Evolutionary conservation across 2,888 invertebrate species (phyloP), one percentile per base, ranked within the genome.

Genomic region (Temnothorax ravouxi): DNA sequence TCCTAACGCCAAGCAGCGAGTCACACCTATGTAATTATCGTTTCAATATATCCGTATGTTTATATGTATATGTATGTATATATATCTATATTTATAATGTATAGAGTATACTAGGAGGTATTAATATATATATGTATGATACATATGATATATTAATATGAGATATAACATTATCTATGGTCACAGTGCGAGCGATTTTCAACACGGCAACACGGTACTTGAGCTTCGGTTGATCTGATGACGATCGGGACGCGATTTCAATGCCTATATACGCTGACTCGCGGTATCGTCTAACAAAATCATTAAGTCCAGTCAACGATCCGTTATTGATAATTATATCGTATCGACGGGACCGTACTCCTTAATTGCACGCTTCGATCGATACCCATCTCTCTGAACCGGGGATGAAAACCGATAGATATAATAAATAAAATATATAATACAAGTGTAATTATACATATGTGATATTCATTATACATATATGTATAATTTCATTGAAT

Each of bases 1-100:
- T 80, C 82, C 88, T 89, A 89, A 79, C 86, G 87, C 89, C 89
- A 91, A 91, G 87, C 86, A 90, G 88, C 86, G 85, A 84, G 84
- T 87, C 86, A 90, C 86, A 90, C 87, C 89, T 90, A 90, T 85
- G 59, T 87, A 87, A 88, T 87, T 89, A 90, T 88, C 85, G 84
- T 88, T 87, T 76, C 62, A 87, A 67, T 59, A 38, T 66, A 59
- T 79, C 11, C 15, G 71, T 56, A 44, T 71, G 15, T 59, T 15
- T 79, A 47, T 76, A 25, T 80, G 88, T 90, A 71, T 83, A 85
- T 80, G 88, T 90, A 71, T 83, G 84, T 34, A 34, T 34, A 56
- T 85, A 44, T 76, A 18, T 66, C 50, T 84, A 18, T 85, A 15
- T 83, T 44, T 86, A 61, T 86, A 61, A 61, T 86, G 54, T 86